Evolutionary conservation across 2,797 vertebrate genomes (phyloP).

Genomic region (Enteromius argenteus): DNA sequence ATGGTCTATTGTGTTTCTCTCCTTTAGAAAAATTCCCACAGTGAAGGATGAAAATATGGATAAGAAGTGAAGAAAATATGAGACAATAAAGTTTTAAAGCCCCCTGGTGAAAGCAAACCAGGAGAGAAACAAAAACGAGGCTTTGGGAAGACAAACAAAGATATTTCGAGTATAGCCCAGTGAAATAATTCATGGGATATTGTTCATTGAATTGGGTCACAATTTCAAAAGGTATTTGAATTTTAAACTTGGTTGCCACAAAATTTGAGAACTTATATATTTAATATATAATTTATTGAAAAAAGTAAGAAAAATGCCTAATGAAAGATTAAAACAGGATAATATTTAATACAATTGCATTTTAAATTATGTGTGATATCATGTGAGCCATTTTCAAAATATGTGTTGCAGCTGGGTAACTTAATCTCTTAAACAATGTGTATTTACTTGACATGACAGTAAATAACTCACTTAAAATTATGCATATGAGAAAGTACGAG

Average conservation of each 20-base stretch:
- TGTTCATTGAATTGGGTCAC: neutral
- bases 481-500: neutral
- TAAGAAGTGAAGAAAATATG: neutral
- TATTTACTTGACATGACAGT: neutral
- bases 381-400: neutral
- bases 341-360: neutral
- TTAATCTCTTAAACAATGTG: neutral
- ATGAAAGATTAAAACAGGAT: neutral
- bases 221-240: neutral
- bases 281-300: neutral
- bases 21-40: neutral
- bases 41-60: neutral
- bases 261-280: neutral
- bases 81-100: neutral
- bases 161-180: neutral
- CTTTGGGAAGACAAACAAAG: neutral
- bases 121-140: neutral
- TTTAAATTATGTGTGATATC: neutral
- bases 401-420: neutral
- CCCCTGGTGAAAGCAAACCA: neutral
- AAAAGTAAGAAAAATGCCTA: neutral
- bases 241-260: neutral
- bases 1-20: neutral
- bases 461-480: neutral
- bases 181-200: conserved; percentile 2